Conservation (phyloP, 2,888 invertebrate species). For the Lucinisca nassula region DNA sequence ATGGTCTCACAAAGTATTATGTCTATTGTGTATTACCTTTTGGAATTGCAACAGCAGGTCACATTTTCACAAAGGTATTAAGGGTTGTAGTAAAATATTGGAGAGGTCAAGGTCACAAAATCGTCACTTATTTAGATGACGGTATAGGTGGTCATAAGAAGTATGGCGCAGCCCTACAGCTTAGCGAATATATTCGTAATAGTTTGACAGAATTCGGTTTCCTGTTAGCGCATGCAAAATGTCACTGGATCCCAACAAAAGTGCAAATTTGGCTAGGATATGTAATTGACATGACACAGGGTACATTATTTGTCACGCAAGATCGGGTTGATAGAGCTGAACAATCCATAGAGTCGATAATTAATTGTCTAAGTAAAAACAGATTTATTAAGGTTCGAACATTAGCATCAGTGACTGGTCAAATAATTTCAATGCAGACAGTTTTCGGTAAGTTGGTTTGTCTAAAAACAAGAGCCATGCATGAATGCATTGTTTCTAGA, state of each 20-base stretch:
- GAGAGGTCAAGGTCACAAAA: not conserved
- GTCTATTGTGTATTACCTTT: not conserved
- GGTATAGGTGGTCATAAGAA: slow-evolving; percentile 14
- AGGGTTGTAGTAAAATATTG: not conserved
- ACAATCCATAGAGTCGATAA: too few relatives aligned
- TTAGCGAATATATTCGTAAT: slow-evolving; percentile 15
- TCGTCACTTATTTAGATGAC: too few relatives aligned
- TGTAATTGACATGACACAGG: slow-evolving; percentile 34
- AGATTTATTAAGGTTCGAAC: slow-evolving; percentile 3
- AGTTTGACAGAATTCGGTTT: slow-evolving; percentile 62
- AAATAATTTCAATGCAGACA: slow-evolving; percentile 42
- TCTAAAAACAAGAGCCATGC: slow-evolving; percentile 24
- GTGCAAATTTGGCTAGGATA: slow-evolving; percentile 52
- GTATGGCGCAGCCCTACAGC: slow-evolving; percentile 1
- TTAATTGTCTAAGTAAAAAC: too few relatives aligned
- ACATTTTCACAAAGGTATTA: not conserved
- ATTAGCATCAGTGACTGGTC: slow-evolving; percentile 42
- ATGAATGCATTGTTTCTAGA: slow-evolving; percentile 27
- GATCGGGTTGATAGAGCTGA: slow-evolving; percentile 10
- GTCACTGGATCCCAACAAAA: slow-evolving; percentile 47
- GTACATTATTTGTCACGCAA: slow-evolving; percentile 31
- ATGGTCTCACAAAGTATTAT: not conserved
- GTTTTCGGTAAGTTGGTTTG: slow-evolving; percentile 34
- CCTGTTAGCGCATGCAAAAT: slow-evolving; percentile 65
- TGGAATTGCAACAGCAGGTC: not conserved